These are phyloP conservation scores for Mactromeris polynyma DNA, from an alignment of 2,888 invertebrate species.

Conservation along the genomic window DNA sequence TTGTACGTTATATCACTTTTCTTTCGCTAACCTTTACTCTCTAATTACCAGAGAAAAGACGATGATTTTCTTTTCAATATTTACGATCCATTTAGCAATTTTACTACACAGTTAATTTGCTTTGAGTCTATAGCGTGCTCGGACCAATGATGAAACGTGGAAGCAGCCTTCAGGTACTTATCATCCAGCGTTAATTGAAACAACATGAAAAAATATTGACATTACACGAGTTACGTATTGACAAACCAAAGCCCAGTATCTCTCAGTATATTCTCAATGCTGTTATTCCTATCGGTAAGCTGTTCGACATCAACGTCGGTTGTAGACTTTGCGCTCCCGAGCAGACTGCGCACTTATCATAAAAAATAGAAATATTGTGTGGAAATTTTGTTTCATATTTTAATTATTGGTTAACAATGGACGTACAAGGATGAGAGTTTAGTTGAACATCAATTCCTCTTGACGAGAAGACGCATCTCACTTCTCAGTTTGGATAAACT, in stretches of 20 bases:
- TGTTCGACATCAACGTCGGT: neutral
- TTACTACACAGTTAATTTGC: neutral
- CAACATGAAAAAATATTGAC: slow-evolving; percentile 35
- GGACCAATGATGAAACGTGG: neutral
- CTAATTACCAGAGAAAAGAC: neutral
- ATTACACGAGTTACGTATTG: slow-evolving; percentile 8
- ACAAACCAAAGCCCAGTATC: neutral
- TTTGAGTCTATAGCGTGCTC: neutral
- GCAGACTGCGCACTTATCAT: neutral
- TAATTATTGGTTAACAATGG: neutral
- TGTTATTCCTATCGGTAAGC: neutral
- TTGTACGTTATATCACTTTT: too few relatives aligned
- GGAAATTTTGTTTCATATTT: neutral
- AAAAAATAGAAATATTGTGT: neutral
- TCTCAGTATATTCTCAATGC: neutral
- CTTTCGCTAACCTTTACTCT: neutral
- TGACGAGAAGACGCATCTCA: neutral
- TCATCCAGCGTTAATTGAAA: slow-evolving; percentile 20
- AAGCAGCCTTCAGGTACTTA: neutral
- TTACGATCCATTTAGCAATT: slow-evolving; percentile 7
- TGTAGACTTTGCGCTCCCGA: neutral
- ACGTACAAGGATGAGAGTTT: neutral
- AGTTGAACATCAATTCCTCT: neutral
- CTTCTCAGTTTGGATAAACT: neutral
- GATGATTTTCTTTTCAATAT: neutral